Evolutionary conservation across 2,888 invertebrate species (phyloP).

Genomic region (Galerucella pusilla): DNA sequence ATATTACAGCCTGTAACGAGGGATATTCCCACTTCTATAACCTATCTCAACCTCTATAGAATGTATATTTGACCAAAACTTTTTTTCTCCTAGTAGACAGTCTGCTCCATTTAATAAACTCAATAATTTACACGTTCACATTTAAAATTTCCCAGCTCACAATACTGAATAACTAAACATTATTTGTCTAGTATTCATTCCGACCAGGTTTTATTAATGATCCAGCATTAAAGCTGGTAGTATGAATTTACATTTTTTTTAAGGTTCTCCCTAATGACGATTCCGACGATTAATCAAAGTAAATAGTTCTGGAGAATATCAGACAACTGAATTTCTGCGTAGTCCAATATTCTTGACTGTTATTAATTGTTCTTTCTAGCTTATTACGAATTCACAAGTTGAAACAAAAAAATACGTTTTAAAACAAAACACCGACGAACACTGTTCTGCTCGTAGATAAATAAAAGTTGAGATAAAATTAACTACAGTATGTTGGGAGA

Average conservation of each 20-base stretch:
- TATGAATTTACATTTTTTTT: background rate
- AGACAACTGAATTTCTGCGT: constrained; percentile 2
- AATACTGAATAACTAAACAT: background rate
- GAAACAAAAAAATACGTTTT: background rate
- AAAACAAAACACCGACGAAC: no score
- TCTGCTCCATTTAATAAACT: no score
- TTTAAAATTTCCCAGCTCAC: background rate
- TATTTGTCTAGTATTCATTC: background rate
- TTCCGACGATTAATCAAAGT: constrained; percentile 4
- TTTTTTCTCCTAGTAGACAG: no score
- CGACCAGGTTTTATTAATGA: background rate
- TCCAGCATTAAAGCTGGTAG: background rate
- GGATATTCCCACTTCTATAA: no score
- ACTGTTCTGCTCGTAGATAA: no score
- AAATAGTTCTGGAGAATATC: background rate
- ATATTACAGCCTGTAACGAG: no score
- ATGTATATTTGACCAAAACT: no score
- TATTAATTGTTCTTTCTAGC: background rate
- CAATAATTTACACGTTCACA: no score
- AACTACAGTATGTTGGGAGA: no score
- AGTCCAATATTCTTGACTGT: background rate
- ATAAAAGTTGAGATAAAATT: no score
- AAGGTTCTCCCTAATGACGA: no score
- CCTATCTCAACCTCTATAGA: no score
- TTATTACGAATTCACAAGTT: constrained; percentile 2